Evolutionary conservation across 2,888 invertebrate species (phyloP).

Genomic region (Rosalia funebris): DNA sequence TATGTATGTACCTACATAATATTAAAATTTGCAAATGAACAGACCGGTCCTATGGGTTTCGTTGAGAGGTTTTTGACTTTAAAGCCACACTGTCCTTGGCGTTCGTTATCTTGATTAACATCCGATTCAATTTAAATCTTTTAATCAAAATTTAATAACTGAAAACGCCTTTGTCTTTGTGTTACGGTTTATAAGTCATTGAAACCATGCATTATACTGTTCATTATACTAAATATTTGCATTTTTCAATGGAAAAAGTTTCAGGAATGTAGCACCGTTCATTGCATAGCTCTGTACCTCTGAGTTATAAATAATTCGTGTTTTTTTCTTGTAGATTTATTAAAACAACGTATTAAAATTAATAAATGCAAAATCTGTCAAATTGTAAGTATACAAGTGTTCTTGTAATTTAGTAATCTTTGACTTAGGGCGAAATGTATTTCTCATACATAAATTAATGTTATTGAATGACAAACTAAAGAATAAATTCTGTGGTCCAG

Average conservation of each 20-base stretch:
- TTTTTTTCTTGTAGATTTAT: too few species aligned
- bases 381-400: too few species aligned
- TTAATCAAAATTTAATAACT: background rate
- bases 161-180: background rate
- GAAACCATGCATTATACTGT: background rate
- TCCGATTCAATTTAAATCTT: constrained; percentile 14
- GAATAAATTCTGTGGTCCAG: too few species aligned
- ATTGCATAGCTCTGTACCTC: too few species aligned
- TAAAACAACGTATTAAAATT: too few species aligned
- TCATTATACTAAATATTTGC: background rate
- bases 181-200: background rate
- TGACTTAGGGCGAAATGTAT: too few species aligned
- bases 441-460: too few species aligned
- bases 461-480: too few species aligned
- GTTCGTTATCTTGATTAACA: constrained; percentile 17
- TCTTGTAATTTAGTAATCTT: too few species aligned
- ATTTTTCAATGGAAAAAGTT: background rate
- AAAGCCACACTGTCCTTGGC: constrained; percentile 12
- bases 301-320: too few species aligned
- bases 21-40: constrained; percentile 11
- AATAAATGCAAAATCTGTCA: too few species aligned
- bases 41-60: constrained; percentile 16
- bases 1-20: background rate
- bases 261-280: too few species aligned
- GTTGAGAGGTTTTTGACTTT: constrained; percentile 26